Evolutionary conservation across 2,113 vertebrate species (phyloP).

Genomic region (Chloropsis hardwickii): DNA sequence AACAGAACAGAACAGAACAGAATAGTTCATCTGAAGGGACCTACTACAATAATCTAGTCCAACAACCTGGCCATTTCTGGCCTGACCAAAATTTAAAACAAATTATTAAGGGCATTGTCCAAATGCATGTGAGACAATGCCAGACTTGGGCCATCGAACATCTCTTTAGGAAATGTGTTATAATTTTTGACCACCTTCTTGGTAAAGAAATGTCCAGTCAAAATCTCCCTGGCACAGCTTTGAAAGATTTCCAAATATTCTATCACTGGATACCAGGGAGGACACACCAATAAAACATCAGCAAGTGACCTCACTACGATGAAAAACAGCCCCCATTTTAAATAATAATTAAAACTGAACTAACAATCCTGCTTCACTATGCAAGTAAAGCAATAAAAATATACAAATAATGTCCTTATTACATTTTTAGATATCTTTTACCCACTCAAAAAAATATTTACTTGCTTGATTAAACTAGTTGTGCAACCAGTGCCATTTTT

Average conservation of each 20-base stretch:
- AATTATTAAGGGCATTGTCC: background rate
- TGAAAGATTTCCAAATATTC: accelerated
- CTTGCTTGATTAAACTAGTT: background rate
- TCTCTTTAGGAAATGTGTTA: background rate
- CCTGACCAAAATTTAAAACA: background rate
- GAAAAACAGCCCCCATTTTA: background rate
- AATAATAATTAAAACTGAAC: background rate
- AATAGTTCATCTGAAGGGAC: background rate
- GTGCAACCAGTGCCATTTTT: background rate
- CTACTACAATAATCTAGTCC: background rate
- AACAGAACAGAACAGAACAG: background rate
- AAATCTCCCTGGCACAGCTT: accelerated
- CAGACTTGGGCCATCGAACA: background rate
- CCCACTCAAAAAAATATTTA: background rate
- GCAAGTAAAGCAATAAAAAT: background rate
- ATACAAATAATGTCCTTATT: background rate
- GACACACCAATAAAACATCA: background rate
- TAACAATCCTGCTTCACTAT: background rate
- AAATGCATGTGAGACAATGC: background rate
- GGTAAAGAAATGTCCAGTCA: background rate
- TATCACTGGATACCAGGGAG: background rate
- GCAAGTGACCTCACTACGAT: background rate
- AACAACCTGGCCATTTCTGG: background rate
- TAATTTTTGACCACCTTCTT: background rate
- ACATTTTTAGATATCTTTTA: background rate